Evolutionary conservation across 2,888 invertebrate species (phyloP).

Genomic region (Acrobasis suavella): DNA sequence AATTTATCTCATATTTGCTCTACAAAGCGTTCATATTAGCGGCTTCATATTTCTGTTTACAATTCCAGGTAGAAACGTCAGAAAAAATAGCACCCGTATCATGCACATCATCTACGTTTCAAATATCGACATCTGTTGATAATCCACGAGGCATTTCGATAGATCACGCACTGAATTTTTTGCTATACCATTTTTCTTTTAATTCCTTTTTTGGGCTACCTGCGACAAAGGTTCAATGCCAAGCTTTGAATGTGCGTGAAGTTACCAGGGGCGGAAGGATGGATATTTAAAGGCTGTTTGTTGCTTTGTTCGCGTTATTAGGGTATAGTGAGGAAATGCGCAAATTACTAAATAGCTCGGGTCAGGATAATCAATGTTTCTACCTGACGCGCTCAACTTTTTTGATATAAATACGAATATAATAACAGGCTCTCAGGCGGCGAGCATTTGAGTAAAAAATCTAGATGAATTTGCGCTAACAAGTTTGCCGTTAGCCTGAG

Average conservation of each 20-base stretch:
- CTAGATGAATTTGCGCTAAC: conserved; percentile 8
- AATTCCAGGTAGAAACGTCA: conserved; percentile 47
- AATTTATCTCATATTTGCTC: conserved; percentile 8
- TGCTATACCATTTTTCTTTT: conserved; percentile 57
- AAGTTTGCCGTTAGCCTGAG: conserved; percentile 7
- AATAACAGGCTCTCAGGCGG: conserved; percentile 15
- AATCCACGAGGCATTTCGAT: conserved; percentile 63
- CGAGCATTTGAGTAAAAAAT: conserved; percentile 12
- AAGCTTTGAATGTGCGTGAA: conserved; percentile 74
- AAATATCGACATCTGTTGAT: conserved; percentile 70
- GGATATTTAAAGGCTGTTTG: conserved; percentile 56
- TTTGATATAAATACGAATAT: conserved; percentile 16
- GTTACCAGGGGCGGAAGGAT: conserved; percentile 77
- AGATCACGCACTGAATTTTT: conserved; percentile 72
- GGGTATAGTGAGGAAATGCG: conserved; percentile 67
- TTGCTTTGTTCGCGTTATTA: conserved; percentile 67
- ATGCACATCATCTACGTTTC: conserved; percentile 54
- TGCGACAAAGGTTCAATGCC: conserved; percentile 70
- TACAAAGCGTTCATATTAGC: conserved; percentile 21
- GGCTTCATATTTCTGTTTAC: conserved; percentile 35
- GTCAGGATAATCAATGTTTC: conserved; percentile 22
- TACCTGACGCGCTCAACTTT: conserved; percentile 22
- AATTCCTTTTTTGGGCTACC: conserved; percentile 67
- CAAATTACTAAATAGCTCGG: conserved; percentile 57
- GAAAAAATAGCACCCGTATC: conserved; percentile 60